These are phyloP conservation scores for Amblyraja radiata DNA, from an alignment of 2,797 vertebrate species.

Conservation along the genomic window DNA sequence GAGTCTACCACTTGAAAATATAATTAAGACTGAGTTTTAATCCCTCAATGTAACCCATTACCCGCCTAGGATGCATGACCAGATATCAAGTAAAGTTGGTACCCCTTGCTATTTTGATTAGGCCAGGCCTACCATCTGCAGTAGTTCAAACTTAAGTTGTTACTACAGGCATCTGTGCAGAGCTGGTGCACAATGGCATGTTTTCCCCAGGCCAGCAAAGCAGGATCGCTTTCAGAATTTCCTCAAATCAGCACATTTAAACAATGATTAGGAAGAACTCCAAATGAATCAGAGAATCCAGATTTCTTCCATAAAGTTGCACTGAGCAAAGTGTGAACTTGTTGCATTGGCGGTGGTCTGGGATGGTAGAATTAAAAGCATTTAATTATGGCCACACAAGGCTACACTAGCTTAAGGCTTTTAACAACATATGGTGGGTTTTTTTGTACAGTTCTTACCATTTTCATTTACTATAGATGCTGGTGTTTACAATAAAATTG, in stretches of 20 bases:
- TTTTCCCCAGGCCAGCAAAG: not conserved
- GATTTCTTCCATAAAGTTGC: not conserved
- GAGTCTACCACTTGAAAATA: not conserved
- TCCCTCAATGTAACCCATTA: not conserved
- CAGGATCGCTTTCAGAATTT: not conserved
- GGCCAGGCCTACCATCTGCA: not conserved
- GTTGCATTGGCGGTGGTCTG: no score
- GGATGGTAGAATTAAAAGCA: not conserved
- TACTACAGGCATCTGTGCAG: not conserved
- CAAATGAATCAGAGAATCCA: not conserved
- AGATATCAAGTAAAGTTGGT: not conserved
- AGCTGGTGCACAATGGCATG: not conserved
- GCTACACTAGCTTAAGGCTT: not conserved
- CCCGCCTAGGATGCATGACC: not conserved
- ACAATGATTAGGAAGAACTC: not conserved
- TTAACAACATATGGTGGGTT: not conserved
- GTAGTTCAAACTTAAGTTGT: not conserved
- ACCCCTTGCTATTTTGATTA: not conserved
- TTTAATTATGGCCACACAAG: not conserved
- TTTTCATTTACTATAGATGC: not conserved
- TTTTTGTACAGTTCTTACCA: not conserved
- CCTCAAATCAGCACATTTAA: not conserved
- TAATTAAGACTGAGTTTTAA: not conserved
- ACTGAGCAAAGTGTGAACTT: not conserved
- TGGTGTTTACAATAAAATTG: not conserved